A percentile compares a stretch with the other conserved stretches of the same genome.
phyloP scores from a whole-genome alignment of 2,888 invertebrate genomes.

The Tryphoninae sp. region DNA sequence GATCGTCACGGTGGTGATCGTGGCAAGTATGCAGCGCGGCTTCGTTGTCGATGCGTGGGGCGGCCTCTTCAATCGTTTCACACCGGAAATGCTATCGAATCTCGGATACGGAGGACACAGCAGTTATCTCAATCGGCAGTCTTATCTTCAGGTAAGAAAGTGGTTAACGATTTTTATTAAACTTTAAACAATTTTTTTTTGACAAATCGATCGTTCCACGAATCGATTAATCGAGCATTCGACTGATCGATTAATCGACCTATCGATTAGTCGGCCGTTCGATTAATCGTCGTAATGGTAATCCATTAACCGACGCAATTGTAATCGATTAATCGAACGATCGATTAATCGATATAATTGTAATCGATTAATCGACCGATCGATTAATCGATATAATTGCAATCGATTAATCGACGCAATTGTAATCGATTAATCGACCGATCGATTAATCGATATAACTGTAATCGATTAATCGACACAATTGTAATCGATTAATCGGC shows the following conservation, averaged over 20 bases:
- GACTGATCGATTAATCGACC: neutral
- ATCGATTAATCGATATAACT: neutral
- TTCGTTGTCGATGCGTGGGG: slow-evolving; percentile 86
- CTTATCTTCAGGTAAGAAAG: slow-evolving; percentile 82
- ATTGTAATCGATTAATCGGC: no score
- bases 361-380: no score
- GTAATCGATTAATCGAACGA: no score
- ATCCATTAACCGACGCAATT: no score
- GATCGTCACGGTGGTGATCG: slow-evolving; percentile 68
- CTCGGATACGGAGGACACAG: slow-evolving; percentile 89
- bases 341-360: no score
- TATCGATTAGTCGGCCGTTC: neutral
- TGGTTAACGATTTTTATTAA: neutral
- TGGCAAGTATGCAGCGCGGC: slow-evolving; percentile 71
- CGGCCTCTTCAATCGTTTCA: slow-evolving; percentile 92
- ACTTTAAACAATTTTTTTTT: no score
- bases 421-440: neutral
- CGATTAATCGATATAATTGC: no score
- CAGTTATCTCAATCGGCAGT: slow-evolving; percentile 80
- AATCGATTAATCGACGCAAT: no score
- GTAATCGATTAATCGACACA: no score
- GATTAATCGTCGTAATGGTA: neutral
- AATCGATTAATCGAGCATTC: neutral
- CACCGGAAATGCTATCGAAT: slow-evolving; percentile 92
- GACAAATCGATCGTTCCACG: neutral